A percentile compares a stretch with the other conserved stretches of the same genome.
phyloP scores from a whole-genome alignment of 1,140 invertebrate genomes.

The Eurosta solidaginis region DNA sequence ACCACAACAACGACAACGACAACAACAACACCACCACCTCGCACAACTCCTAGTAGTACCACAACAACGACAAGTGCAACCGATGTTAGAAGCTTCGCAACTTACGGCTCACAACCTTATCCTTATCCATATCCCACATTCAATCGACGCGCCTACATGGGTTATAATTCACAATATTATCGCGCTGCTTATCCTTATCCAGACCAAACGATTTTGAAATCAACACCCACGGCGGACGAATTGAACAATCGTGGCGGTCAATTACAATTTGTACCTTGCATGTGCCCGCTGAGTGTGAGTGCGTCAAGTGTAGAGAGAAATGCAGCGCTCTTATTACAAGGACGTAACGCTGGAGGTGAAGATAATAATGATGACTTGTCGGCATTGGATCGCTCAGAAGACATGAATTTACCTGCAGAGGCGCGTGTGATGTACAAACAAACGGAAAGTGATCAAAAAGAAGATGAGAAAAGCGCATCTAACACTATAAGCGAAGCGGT shows the following conservation, averaged over 20 bases:
- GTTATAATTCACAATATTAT: constrained; percentile 40
- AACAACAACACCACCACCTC: constrained; percentile 40
- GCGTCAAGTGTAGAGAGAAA: neutral
- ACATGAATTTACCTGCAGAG: neutral
- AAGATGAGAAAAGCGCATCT: neutral
- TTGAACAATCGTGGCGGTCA: neutral
- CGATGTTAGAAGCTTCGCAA: neutral
- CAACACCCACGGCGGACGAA: neutral
- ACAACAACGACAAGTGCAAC: neutral
- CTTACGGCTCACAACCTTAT: neutral
- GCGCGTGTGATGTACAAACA: neutral
- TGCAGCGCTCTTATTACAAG: neutral
- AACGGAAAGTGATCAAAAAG: too few species aligned
- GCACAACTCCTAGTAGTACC: constrained; percentile 33
- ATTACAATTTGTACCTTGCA: constrained; percentile 56
- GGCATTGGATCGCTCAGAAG: neutral
- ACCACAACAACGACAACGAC: constrained; percentile 44
- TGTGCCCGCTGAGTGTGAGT: constrained; percentile 50
- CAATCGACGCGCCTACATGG: constrained; percentile 45
- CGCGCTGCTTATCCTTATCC: constrained; percentile 55
- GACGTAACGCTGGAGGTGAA: neutral
- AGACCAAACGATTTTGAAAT: constrained; percentile 54
- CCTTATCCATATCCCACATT: constrained; percentile 45
- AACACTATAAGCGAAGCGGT: neutral
- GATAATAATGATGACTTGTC: neutral